A percentile compares a stretch with the other conserved stretches of the same genome.
Evolutionary conservation across 35 echinoderm and acorn worm genomes (phyloP).

Genomic region (Nesometra sesokonis): DNA sequence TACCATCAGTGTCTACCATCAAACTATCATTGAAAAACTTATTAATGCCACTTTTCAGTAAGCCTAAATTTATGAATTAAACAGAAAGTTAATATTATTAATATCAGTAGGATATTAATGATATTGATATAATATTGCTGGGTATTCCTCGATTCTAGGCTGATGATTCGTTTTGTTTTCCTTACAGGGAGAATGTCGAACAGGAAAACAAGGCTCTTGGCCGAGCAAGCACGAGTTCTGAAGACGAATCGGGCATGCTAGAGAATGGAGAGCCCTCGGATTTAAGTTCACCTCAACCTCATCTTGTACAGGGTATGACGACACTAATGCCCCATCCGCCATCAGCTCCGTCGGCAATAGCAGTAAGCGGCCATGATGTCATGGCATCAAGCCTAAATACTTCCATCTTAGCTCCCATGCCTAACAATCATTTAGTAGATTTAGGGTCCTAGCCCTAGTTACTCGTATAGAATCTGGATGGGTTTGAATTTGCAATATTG

Average conservation of each 20-base stretch:
- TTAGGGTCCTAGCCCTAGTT: background rate
- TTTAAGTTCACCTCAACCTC: background rate
- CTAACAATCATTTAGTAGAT: background rate
- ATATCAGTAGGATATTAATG: no score
- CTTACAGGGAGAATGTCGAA: constrained; percentile 35
- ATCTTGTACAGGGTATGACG: background rate
- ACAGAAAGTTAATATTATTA: no score
- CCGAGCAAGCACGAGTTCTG: constrained; percentile 27
- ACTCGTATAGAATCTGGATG: background rate
- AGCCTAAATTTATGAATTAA: background rate
- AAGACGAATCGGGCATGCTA: constrained; percentile 10
- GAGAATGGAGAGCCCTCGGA: background rate
- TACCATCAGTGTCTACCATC: background rate
- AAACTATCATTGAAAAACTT: background rate
- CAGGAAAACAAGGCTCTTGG: constrained; percentile 30
- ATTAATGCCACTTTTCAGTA: background rate
- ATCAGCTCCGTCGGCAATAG: background rate
- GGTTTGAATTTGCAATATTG: background rate
- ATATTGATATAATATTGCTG: no score
- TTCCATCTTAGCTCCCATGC: background rate
- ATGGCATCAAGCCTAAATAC: background rate
- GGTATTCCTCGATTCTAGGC: no score
- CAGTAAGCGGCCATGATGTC: background rate
- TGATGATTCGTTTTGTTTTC: background rate
- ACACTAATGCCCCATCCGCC: background rate